Conservation (phyloP, 2,113 vertebrate species). For the Epinephelus fuscoguttatus region DNA sequence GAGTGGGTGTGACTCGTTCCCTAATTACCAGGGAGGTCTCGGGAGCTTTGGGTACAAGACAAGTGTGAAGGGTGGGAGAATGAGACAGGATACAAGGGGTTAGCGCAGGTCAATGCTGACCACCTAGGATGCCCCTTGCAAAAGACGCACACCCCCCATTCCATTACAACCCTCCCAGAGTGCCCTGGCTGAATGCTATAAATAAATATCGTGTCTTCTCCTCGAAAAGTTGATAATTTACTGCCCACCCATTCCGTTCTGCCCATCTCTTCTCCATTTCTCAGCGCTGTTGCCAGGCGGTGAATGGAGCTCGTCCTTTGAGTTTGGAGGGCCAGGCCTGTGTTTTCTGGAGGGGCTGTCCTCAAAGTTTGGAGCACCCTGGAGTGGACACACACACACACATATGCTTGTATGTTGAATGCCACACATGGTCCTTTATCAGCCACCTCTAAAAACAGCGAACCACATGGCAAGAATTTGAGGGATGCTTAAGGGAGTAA, state of each 20-base stretch:
- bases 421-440: conserved; percentile 73
- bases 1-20: conserved; percentile 87
- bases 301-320: conserved; percentile 79
- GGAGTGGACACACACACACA: conserved; percentile 79
- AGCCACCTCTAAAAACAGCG: conserved; percentile 51
- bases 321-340: conserved; percentile 80
- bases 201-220: conserved; percentile 82
- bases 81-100: conserved; percentile 96
- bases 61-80: conserved; percentile 91
- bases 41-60: conserved; percentile 87
- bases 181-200: conserved; percentile 79
- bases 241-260: conserved; percentile 75
- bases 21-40: conserved; percentile 99
- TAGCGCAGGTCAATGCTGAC: conserved; percentile 91
- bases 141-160: conserved; percentile 67
- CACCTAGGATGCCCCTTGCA: conserved; percentile 93
- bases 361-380: conserved; percentile 84
- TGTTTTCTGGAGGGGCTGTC: conserved; percentile 81
- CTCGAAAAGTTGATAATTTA: conserved; percentile 83
- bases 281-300: conserved; percentile 77
- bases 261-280: conserved; percentile 82
- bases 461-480: conserved; percentile 36
- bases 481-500: conserved; percentile 32
- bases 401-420: conserved; percentile 69
- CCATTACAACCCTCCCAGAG: conserved; percentile 55